Evolutionary conservation across 2,113 vertebrate genomes (phyloP), one percentile per base, ranked within the genome.

Genomic region (Elephantulus edwardii): DNA sequence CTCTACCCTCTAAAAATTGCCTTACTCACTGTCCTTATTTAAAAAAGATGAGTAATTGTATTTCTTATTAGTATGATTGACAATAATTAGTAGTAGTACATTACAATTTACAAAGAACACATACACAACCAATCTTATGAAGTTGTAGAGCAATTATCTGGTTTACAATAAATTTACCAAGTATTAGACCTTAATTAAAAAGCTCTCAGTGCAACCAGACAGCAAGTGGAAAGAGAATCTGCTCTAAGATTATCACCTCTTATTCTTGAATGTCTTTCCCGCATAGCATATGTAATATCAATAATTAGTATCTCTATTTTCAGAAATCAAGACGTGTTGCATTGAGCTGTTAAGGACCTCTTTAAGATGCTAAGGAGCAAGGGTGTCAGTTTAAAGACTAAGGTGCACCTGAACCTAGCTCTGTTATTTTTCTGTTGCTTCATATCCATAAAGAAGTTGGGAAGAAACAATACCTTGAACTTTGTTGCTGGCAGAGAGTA

Each of bases 1-100:
- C 54, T 48, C 1, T 70, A 13, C 24, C 72, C 33, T 83, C 33
- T 60, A 48, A 87, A 64, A 83, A 77, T 22, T 64, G 26, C 19
- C 33, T 72, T 70, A 72, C 30, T 83, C 22, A 68, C 22, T 83
- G 80, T 46, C 56, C 33, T 52, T 17, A 70, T 56, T 92, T 88
- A 82, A 64, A 71, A 76, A 91, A 86, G 30, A 79, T 81, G n/a
- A n/a, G n/a, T n/a, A 46, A 77, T 62, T 86, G 38, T 70, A 19
- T 9, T 42, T 17, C 79, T 11, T 33, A 89, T 78, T 24, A 82
- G 52, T 52, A 62, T 44, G 7, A 62, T 60, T 74, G 86, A 46
- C 20, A 74, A 28, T 17, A 83, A 79, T 83, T 30, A 46, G 66
- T 48, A 62, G 33, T 83, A 38, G 17, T 28, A 56, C 56, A 56